Conservation (phyloP, 2,888 invertebrate genomes). For the Andrena hattorfiana region DNA sequence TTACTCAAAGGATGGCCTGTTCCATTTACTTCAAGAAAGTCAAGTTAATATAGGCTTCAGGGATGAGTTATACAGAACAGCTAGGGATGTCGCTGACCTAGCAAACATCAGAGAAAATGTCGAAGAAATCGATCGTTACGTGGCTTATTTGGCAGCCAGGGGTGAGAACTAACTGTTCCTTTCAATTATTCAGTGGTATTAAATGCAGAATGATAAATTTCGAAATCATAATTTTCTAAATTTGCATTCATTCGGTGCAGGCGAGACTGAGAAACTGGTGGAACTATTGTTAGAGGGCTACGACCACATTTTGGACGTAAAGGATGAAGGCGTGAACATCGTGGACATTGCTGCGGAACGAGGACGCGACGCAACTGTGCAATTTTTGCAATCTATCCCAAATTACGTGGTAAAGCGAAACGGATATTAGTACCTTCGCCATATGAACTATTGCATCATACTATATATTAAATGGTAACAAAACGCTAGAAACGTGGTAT, state of each 20-base stretch:
- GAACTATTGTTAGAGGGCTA: constrained; percentile 93
- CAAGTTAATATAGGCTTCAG: constrained; percentile 93
- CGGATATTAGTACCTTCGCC: not conserved
- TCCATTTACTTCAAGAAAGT: constrained; percentile 92
- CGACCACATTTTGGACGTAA: constrained; percentile 93
- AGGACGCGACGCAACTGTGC: constrained; percentile 89
- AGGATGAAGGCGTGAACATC: constrained; percentile 90
- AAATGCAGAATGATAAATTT: not conserved
- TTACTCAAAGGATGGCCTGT: constrained; percentile 92
- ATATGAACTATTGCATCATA: not conserved
- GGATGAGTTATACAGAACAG: constrained; percentile 95
- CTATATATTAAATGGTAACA: not conserved
- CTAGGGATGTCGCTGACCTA: constrained; percentile 93
- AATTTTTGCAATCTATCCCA: constrained; percentile 90
- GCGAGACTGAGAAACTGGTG: constrained; percentile 88
- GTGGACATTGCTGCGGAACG: constrained; percentile 90
- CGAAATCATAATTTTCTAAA: not conserved
- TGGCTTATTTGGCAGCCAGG: constrained; percentile 91
- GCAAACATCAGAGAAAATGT: constrained; percentile 93
- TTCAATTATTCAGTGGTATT: no score
- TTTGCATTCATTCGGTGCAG: constrained; percentile 81
- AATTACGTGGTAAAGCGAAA: constrained; percentile 89
- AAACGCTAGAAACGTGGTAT: not conserved
- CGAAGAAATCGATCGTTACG: constrained; percentile 92
- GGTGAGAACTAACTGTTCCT: constrained; percentile 85